These are phyloP conservation scores for Selene dorsalis DNA, from an alignment of 2,797 vertebrate species.

Conservation along the genomic window DNA sequence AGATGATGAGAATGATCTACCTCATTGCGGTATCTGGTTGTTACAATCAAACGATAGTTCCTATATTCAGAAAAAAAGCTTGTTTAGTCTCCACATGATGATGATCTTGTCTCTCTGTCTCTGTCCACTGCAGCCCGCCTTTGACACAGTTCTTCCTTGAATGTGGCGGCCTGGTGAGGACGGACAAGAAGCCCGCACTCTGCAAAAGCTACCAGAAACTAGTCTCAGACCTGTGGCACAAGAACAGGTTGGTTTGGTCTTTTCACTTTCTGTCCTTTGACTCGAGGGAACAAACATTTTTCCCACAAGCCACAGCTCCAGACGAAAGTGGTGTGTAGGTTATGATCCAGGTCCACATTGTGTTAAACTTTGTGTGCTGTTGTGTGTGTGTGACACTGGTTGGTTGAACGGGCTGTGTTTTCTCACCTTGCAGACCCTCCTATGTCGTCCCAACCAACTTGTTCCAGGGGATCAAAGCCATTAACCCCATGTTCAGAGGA, in stretches of 20 bases:
- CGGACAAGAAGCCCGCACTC: conserved; percentile 98
- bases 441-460: conserved; percentile 97
- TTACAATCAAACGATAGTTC: neutral
- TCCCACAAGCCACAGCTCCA: neutral
- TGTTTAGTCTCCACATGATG: conserved; percentile 2
- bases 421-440: conserved; percentile 86
- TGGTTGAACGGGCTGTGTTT: conserved; percentile 33
- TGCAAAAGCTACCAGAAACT: conserved; percentile 99
- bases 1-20: neutral
- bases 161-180: conserved; percentile 93
- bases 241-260: conserved; percentile 91
- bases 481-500: conserved; percentile 97
- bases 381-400: neutral
- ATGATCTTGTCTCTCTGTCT: conserved; percentile 21
- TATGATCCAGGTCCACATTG: neutral
- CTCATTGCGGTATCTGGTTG: neutral
- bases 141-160: conserved; percentile 97
- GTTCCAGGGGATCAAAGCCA: conserved; percentile 98
- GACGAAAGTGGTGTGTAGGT: neutral
- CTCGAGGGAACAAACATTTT: neutral
- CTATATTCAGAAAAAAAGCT: no score
- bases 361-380: neutral
- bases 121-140: conserved; percentile 86
- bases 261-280: neutral
- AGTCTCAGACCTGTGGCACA: conserved; percentile 97